These are phyloP conservation scores for Hydra vulgaris DNA, from an alignment of 30 jellyfish, hydroid and myxozoan species.

Conservation along the genomic window DNA sequence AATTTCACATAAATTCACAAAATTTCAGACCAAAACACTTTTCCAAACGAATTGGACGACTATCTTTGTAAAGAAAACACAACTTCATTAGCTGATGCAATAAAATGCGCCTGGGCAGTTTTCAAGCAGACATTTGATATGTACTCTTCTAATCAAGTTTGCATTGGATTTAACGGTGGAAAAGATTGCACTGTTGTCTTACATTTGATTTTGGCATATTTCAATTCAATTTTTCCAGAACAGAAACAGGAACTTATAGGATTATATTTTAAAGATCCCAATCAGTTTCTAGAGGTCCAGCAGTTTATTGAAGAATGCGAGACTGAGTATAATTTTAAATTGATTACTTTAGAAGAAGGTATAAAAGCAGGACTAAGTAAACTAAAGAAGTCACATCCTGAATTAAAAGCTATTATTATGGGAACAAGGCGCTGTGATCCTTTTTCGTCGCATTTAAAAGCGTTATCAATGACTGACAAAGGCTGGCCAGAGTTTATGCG, in stretches of 20 bases:
- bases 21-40: background rate
- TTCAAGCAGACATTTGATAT: slow-evolving; percentile 46
- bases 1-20: too few species aligned
- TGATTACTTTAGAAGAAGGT: slow-evolving; percentile 34
- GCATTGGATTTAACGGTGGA: slow-evolving; percentile 96
- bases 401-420: slow-evolving; percentile 78
- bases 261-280: slow-evolving; percentile 53
- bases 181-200: slow-evolving; percentile 89
- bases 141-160: slow-evolving; percentile 57
- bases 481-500: slow-evolving; percentile 89
- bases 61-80: slow-evolving; percentile 11
- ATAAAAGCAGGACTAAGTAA: slow-evolving; percentile 64
- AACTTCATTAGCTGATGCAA: slow-evolving; percentile 39
- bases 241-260: slow-evolving; percentile 38
- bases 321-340: slow-evolving; percentile 34
- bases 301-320: slow-evolving; percentile 51
- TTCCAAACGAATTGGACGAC: slow-evolving; percentile 9
- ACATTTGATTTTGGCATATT: slow-evolving; percentile 59
- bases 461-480: slow-evolving; percentile 80
- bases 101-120: slow-evolving; percentile 81
- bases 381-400: slow-evolving; percentile 43
- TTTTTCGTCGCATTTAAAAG: slow-evolving; percentile 50
- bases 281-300: slow-evolving; percentile 80
- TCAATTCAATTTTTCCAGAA: slow-evolving; percentile 46
- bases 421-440: slow-evolving; percentile 99